These are phyloP conservation scores for Drosophila hawaiiensis DNA, from an alignment of 2,888 invertebrate genomes.

Conservation along the genomic window DNA sequence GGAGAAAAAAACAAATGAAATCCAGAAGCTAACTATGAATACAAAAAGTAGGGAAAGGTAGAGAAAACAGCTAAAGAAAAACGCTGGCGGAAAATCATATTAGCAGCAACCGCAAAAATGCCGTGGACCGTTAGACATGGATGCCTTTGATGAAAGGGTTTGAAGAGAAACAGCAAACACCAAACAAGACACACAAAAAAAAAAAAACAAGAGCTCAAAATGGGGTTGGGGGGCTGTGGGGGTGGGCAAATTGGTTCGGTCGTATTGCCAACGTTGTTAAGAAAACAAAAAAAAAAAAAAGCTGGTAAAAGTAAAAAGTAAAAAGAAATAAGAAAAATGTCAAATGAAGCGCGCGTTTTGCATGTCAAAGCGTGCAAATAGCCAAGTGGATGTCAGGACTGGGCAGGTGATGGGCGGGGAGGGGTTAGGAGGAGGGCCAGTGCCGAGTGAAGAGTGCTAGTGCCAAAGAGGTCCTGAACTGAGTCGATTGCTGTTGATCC, in stretches of 20 bases:
- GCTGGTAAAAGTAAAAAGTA: constrained; percentile 21
- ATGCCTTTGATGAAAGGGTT: constrained; percentile 75
- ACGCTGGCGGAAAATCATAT: constrained; percentile 66
- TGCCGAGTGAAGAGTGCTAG: constrained; percentile 47
- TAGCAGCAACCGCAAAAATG: constrained; percentile 69
- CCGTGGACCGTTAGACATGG: constrained; percentile 46
- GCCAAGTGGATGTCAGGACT: constrained; percentile 14
- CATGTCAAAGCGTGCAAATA: constrained; percentile 74
- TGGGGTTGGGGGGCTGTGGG: not conserved
- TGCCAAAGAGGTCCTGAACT: constrained; percentile 58
- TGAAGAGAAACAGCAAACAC: constrained; percentile 46
- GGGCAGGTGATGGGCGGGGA: not conserved
- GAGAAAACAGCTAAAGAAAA: constrained; percentile 17
- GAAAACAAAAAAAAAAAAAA: constrained; percentile 6
- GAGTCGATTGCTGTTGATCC: constrained; percentile 62
- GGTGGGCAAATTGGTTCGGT: constrained; percentile 43
- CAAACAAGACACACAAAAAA: constrained; percentile 13
- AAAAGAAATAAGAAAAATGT: constrained; percentile 68
- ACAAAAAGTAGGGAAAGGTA: constrained; percentile 9
- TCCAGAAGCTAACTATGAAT: constrained; percentile 43
- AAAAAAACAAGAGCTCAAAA: constrained; percentile 19
- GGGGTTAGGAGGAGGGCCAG: not conserved
- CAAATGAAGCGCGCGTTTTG: constrained; percentile 79
- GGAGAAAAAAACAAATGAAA: constrained; percentile 3
- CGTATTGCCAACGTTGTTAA: constrained; percentile 35